Conservation (phyloP, 2,113 vertebrate genomes). For the Thunnus maccoyii region DNA sequence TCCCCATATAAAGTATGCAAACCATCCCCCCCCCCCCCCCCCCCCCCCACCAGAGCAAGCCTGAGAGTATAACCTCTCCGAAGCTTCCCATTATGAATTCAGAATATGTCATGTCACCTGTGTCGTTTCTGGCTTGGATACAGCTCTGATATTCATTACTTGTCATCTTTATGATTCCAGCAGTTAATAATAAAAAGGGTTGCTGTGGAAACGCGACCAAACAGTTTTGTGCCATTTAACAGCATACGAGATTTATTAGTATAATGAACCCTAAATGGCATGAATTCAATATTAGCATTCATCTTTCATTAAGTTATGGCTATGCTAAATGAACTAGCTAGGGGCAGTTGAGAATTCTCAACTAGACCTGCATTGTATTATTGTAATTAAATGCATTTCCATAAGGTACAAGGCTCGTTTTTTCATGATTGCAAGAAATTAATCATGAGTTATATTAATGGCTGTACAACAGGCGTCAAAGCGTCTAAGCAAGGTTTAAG, state of each 20-base stretch:
- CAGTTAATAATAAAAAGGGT: constrained; percentile 41
- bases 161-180: constrained; percentile 33
- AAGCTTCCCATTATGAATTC: constrained; percentile 32
- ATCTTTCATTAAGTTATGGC: constrained; percentile 68
- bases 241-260: constrained; percentile 62
- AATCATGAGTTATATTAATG: constrained; percentile 52
- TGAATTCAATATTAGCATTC: constrained; percentile 70
- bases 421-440: constrained; percentile 47
- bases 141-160: constrained; percentile 30
- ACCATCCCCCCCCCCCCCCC: too few species aligned
- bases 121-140: constrained; percentile 1
- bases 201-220: constrained; percentile 53
- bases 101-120: constrained; percentile 31
- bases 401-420: constrained; percentile 30
- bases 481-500: neutral
- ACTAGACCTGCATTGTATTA: constrained; percentile 51
- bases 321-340: constrained; percentile 63
- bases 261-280: constrained; percentile 70
- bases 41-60: neutral
- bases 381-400: constrained; percentile 72
- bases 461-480: constrained; percentile 42
- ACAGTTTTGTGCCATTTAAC: constrained; percentile 54
- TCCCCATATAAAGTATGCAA: constrained; percentile 62
- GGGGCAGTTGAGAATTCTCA: constrained; percentile 49
- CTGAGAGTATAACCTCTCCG: constrained; percentile 7